Percentiles rank a stretch among this genome's conserved stretches.
Evolutionary conservation across 2,797 vertebrate genomes (phyloP).

Genomic region (Clarias laeviceps): DNA sequence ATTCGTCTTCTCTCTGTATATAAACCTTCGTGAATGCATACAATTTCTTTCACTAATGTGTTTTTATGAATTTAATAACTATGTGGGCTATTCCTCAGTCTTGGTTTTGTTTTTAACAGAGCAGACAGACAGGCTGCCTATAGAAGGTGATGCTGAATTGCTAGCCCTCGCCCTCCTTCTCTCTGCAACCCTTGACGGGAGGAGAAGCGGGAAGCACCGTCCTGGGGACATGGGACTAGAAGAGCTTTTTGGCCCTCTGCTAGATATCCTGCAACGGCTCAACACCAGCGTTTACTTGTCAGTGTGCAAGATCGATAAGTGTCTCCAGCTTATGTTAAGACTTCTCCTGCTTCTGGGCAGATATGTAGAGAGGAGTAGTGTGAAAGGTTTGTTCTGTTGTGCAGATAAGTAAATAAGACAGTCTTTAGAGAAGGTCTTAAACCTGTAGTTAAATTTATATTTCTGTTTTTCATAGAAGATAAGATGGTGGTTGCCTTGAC

Average conservation of each 20-base stretch:
- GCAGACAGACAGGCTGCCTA: slow-evolving; percentile 71
- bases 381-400: slow-evolving; percentile 57
- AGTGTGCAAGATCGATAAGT: slow-evolving; percentile 85
- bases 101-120: slow-evolving; percentile 57
- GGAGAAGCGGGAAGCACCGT: slow-evolving; percentile 60
- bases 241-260: slow-evolving; percentile 81
- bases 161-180: slow-evolving; percentile 83
- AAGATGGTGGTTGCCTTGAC: slow-evolving; percentile 68
- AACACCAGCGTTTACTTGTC: slow-evolving; percentile 88
- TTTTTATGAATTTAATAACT: background rate
- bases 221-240: slow-evolving; percentile 67
- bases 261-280: slow-evolving; percentile 85
- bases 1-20: background rate
- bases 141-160: slow-evolving; percentile 82
- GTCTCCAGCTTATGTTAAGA: slow-evolving; percentile 85
- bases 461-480: slow-evolving; percentile 69
- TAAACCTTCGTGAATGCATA: background rate
- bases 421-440: background rate
- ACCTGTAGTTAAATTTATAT: background rate
- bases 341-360: slow-evolving; percentile 75
- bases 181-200: slow-evolving; percentile 81
- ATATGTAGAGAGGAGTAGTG: slow-evolving; percentile 15
- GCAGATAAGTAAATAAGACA: background rate
- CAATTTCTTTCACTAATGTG: background rate
- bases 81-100: background rate